Conservation (phyloP, 2,113 vertebrate species). For the Heterochromis multidens region DNA sequence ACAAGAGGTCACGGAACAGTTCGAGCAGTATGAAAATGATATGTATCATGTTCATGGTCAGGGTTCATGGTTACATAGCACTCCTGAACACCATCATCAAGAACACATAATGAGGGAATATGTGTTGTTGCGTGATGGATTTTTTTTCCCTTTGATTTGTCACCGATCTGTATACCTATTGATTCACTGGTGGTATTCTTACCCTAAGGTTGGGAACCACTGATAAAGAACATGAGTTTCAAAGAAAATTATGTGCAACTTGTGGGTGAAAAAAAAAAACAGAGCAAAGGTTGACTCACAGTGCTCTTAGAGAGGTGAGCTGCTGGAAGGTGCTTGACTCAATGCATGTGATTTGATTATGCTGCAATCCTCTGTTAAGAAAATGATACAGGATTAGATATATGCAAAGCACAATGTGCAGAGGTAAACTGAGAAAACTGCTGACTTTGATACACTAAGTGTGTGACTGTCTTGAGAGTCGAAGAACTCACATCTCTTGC, state of each 20-base stretch:
- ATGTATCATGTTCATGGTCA: background rate
- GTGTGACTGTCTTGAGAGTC: background rate
- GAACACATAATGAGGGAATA: background rate
- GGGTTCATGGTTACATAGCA: too few species aligned
- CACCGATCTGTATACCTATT: background rate
- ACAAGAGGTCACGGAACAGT: background rate
- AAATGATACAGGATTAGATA: background rate
- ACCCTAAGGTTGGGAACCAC: background rate
- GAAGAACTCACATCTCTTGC: constrained; percentile 90
- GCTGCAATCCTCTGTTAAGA: constrained; percentile 85
- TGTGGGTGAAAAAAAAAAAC: background rate
- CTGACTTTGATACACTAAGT: background rate
- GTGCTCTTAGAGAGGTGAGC: constrained; percentile 81
- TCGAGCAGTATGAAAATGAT: background rate
- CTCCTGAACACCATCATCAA: background rate
- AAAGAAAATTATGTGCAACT: background rate
- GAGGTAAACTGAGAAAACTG: background rate
- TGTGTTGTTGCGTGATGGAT: background rate
- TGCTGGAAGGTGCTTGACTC: constrained; percentile 86
- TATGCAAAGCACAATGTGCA: background rate
- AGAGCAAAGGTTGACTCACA: constrained; percentile 77
- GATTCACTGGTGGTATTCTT: background rate
- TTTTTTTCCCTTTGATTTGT: background rate
- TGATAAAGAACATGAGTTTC: background rate
- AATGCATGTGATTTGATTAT: constrained; percentile 87